Base-by-base conservation (phyloP, 1,140 invertebrate genomes). In the Conopomorpha cramerella region DNA sequence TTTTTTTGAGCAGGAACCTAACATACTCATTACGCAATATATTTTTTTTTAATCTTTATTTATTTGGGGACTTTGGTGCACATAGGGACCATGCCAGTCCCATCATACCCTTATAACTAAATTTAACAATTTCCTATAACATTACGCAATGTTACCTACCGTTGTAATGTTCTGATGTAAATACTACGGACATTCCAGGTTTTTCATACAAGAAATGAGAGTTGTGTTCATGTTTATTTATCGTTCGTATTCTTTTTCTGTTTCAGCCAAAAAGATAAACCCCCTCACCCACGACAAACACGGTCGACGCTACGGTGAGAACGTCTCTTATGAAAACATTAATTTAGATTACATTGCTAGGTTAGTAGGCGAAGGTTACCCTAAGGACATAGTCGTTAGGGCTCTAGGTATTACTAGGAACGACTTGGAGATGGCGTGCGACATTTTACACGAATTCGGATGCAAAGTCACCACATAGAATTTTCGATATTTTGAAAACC, bases 351-450 rank as follows among this genome's bases (percentile, higher is more conserved):
- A 95, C 55, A 93, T 97, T 30, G 86, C 91, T 1, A 84, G 87
- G 38, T 76, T 97, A 28, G 92, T 93, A 16, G 86, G 85, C 13
- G 92, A 95, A 54, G 94, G 94, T 1, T 96, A 93, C 56, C 85
- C 91, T 2, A 90, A 92, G 55, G 90, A 95, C 51, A 89, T 91
- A 26, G 93, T 95, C 0, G 90, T 95, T 25, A 82, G 93, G 49
- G 93, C 94, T 4, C 79, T 96, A 40, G 89, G 91, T 34, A 96
- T 96, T 36, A 92, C 93, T 1, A 82, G 90, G 36, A 96, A 96
- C 70, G 91, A 97, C 72, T 82, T 96, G 18, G 89, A 91, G 67
- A 96, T 96, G 93, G 93, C 93, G 16, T 89, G 92, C 77, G 92
- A 96, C 73, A 96, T 97, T 72, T 80, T 97, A 49, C 90, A 94